These are phyloP conservation scores for Drosophila melanica DNA, from an alignment of 1,140 invertebrate genomes.

Conservation along the genomic window DNA sequence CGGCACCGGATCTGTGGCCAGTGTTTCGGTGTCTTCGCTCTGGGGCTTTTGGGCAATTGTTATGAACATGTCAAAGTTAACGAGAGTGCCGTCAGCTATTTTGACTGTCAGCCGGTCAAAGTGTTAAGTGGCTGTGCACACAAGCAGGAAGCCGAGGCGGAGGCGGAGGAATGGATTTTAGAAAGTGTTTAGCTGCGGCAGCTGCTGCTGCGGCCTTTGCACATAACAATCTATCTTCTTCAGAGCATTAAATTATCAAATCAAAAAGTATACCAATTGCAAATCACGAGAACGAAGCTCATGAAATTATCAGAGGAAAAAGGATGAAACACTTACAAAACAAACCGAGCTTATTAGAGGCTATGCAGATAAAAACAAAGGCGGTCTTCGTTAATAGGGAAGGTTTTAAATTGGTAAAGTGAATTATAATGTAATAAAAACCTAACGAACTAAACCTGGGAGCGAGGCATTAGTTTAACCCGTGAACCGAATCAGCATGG, in stretches of 20 bases:
- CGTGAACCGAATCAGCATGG: too few relatives aligned
- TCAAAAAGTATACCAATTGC: neutral
- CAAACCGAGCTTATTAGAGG: too few relatives aligned
- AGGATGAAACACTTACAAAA: too few relatives aligned
- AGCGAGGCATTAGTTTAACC: too few relatives aligned
- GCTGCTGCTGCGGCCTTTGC: slow-evolving; percentile 34
- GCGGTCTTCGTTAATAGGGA: too few relatives aligned
- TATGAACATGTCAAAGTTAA: slow-evolving; percentile 82
- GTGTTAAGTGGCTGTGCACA: slow-evolving; percentile 61
- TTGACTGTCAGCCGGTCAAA: slow-evolving; percentile 73
- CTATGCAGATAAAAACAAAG: too few relatives aligned
- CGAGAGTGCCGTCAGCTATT: slow-evolving; percentile 56
- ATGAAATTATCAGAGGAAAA: too few relatives aligned
- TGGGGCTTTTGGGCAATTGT: slow-evolving; percentile 69
- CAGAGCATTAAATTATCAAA: slow-evolving; percentile 11
- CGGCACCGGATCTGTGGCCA: neutral
- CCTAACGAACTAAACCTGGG: too few relatives aligned
- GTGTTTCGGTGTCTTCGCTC: neutral
- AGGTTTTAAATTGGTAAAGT: too few relatives aligned
- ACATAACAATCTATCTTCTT: slow-evolving; percentile 62
- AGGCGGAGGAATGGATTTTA: slow-evolving; percentile 14
- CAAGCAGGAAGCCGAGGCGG: neutral
- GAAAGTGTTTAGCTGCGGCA: slow-evolving; percentile 42
- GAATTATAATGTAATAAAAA: too few relatives aligned
- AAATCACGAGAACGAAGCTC: neutral